Conservation (phyloP, 2,797 vertebrate species). For the Diglossa cyanea region DNA sequence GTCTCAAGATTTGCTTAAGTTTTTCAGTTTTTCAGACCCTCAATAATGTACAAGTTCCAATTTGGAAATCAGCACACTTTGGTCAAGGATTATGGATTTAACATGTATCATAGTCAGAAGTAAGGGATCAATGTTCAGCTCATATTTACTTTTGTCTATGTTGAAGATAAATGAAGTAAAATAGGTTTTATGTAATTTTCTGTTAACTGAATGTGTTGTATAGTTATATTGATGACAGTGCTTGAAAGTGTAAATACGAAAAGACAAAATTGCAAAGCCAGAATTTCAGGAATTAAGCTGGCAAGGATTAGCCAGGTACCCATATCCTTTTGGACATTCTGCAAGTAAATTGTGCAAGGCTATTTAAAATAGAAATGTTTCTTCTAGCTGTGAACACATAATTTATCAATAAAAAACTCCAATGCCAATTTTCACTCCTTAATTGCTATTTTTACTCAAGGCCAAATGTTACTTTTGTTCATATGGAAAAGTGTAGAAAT, state of each 20-base stretch:
- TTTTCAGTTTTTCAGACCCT: background rate
- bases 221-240: background rate
- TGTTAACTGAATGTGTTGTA: background rate
- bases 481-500: background rate
- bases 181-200: background rate
- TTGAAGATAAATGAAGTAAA: background rate
- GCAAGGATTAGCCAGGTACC: background rate
- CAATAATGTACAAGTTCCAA: background rate
- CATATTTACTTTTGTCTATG: background rate
- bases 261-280: background rate
- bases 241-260: background rate
- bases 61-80: background rate
- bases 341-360: background rate
- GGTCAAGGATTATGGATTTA: background rate
- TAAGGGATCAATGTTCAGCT: background rate
- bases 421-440: background rate
- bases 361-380: background rate
- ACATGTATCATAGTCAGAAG: background rate
- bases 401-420: background rate
- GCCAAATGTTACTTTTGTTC: background rate
- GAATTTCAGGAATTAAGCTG: background rate
- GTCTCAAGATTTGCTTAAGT: background rate
- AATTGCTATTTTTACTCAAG: background rate
- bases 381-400: background rate
- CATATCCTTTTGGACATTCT: background rate